Evolutionary conservation across 2,113 vertebrate species (phyloP).

Genomic region (Pelmatolapia mariae): DNA sequence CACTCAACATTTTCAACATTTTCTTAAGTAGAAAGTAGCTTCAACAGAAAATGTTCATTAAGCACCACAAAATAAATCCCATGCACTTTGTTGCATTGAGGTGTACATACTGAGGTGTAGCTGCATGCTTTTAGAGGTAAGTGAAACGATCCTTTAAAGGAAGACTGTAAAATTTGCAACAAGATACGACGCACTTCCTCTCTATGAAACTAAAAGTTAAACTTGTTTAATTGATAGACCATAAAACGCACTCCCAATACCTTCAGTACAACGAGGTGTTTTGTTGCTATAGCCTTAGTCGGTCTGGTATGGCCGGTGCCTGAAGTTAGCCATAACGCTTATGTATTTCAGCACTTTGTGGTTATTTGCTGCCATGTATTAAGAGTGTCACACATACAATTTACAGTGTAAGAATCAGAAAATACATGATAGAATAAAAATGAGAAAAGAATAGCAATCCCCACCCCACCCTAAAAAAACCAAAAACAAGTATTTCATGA

Average conservation of each 20-base stretch:
- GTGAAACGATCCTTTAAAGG: neutral
- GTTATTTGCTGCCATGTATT: conserved; percentile 38
- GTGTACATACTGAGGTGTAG: neutral
- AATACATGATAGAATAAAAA: conserved; percentile 54
- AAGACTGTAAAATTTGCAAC: neutral
- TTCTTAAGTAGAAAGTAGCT: neutral
- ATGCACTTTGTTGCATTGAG: neutral
- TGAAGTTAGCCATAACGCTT: neutral
- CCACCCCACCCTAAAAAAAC: neutral
- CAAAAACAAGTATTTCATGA: conserved; percentile 23
- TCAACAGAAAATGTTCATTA: neutral
- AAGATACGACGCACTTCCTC: neutral
- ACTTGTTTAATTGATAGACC: neutral
- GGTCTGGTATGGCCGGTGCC: neutral
- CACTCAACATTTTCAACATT: neutral
- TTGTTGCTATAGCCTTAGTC: neutral
- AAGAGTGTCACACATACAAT: conserved; percentile 50
- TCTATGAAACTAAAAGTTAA: neutral
- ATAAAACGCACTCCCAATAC: neutral
- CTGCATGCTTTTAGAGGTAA: neutral
- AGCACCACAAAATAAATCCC: neutral
- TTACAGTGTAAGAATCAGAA: conserved; percentile 64
- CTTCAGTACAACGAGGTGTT: neutral
- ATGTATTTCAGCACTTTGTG: conserved; percentile 49
- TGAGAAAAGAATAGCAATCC: conserved; percentile 40